Percentiles rank a stretch among this genome's conserved stretches.
Evolutionary conservation across 1,140 invertebrate species (phyloP).

Genomic region (Proales similis): DNA sequence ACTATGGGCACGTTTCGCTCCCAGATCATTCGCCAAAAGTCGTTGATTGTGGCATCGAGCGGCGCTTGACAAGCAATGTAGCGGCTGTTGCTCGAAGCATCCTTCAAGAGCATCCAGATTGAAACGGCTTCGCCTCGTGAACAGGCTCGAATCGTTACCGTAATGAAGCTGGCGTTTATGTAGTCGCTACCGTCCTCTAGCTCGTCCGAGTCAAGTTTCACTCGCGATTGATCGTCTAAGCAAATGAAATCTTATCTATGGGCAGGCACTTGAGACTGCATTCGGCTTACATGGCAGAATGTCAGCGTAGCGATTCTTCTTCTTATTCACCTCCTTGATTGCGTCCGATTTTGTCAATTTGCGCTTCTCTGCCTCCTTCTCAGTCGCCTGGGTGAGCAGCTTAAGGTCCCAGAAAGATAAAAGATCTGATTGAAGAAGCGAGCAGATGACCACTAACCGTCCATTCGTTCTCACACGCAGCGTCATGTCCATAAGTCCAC

Average conservation of each 20-base stretch:
- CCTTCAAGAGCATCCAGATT: background rate
- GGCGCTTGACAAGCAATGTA: conserved; percentile 98
- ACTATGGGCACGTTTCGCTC: conserved; percentile 98
- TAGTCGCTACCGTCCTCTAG: conserved; percentile 66
- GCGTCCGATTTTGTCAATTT: background rate
- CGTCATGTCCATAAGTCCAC: conserved; percentile 15
- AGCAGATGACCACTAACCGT: background rate
- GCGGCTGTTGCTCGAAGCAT: conserved; percentile 53
- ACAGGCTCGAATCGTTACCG: background rate
- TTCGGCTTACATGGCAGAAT: conserved; percentile 22
- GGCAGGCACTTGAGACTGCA: background rate
- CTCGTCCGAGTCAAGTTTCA: conserved; percentile 7
- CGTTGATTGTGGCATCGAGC: conserved; percentile 83
- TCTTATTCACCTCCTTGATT: conserved; percentile 2
- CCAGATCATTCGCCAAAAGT: conserved; percentile 99
- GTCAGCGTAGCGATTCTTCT: conserved; percentile 24
- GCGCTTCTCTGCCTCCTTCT: background rate
- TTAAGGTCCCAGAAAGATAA: background rate
- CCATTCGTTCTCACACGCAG: conserved; percentile 3
- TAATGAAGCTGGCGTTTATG: conserved; percentile 77
- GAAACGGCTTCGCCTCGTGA: background rate
- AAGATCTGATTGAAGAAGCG: background rate
- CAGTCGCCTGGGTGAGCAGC: background rate
- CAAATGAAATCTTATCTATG: background rate
- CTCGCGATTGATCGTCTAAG: background rate